Base-by-base conservation (phyloP, 2,113 vertebrate genomes). In the Xiphophorus couchianus region DNA sequence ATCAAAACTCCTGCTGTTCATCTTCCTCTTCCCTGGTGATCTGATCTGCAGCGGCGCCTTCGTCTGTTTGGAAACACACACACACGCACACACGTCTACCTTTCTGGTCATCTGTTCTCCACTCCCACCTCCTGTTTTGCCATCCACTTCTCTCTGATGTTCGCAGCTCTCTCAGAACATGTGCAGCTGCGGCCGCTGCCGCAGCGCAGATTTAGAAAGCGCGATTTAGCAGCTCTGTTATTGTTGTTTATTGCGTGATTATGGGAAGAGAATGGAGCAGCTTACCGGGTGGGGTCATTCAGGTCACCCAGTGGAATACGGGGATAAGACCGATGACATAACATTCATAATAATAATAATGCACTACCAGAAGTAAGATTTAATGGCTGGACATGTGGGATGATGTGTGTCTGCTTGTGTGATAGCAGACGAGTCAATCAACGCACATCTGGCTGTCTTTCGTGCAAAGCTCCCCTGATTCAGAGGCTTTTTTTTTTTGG, bases 271-370 rank as follows among this genome's bases (percentile, higher is more conserved):
- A 74, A 66, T 69, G 75, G 73, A 44, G 78, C 71, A 66, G 66
- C 90, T 91, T 90, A 78, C 72, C 31, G 14, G 28, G 69, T 48
- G 61, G 66, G 74, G 78, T 84, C 66, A 78, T 71, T 62, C 25
- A 30, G 89, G 80, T 81, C 73, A 87, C 15, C 69, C 73, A 76
- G 66, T 62, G 11, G 66, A 66, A 76, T 66, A 44, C 30, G 13
- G 70, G 77, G 89, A 90, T 88, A 73, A 91, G 60, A 82, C 71
- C 1, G 66, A 86, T 91, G 92, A 91, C 83, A 82, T 91, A 86
- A 93, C 84, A 74, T 35, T 65, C 51, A 74, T 80, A 68, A 87
- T 87, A 88, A 74, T 80, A 68, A 87, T 87, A 88, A 90, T 88
- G 70, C 79, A 76, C 51, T 48, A 71, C 29, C 39, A 71, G 80